Evolutionary conservation across 2,888 invertebrate genomes (phyloP), one percentile per base, ranked within the genome.

Genomic region (Tenthredo distinguenda): DNA sequence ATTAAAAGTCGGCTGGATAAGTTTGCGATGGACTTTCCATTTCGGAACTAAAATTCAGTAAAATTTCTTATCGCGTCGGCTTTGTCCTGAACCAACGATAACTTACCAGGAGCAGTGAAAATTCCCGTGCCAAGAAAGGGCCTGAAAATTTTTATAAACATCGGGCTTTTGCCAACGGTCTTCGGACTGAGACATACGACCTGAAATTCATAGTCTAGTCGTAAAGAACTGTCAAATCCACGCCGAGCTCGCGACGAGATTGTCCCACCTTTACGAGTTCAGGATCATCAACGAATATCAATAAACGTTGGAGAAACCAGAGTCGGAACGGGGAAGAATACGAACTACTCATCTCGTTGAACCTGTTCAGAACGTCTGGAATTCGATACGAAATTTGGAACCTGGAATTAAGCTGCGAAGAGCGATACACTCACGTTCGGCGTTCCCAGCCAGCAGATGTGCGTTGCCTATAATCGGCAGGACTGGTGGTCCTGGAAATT

Each of bases 1-100:
- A 90, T 96, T 95, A 90, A 96, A 96, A 21, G 96, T 94, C 0
- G 96, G 96, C 26, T 95, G 94, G 3, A 96, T 93, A 58, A 95
- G 90, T 88, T 95, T 95, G 5, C 96, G 93, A 85, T 96, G 94
- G 0, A 91, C 89, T 88, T 94, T 94, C 96, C 96, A 96, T 90
- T 95, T 47, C 3, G 43, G 26, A 5, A 71, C 71, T 71, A 2
- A 71, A 79, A n/a, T 18, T n/a, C 4, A 71, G 6, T 0, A 6
- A 37, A 71, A 18, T 34, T 37, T 37, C 26, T 0, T 7, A 18
- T 55, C 3, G 5, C 31, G 5, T 26, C 1, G 12, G 12, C 31
- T 21, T 15, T 5, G 26, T 0, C 15, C 12, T 31, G 31, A 37
- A 71, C n/a, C 6, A 18, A 71, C 37, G 7, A 71, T 0, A 37